Percentiles rank a stretch among this genome's conserved stretches.
Conservation (phyloP, 2,113 vertebrate species). For the Onychostoma macrolepis region DNA sequence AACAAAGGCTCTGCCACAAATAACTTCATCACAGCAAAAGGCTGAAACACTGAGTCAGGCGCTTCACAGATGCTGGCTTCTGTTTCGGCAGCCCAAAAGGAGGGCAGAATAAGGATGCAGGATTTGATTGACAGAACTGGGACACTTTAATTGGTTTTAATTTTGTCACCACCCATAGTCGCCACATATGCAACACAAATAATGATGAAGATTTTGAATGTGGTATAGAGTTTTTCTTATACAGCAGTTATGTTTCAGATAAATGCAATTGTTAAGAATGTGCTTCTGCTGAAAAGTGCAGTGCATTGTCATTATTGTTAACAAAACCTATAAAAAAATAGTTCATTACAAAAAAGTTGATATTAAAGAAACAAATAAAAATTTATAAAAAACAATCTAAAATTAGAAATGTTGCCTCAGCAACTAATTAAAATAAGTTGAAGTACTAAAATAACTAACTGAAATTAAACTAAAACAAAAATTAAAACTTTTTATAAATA, state of each 20-base stretch:
- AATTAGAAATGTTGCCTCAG: neutral
- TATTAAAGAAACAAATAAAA: too few relatives aligned
- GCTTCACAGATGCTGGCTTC: slow-evolving; percentile 24
- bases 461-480: too few relatives aligned
- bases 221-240: neutral
- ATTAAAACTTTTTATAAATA: too few relatives aligned
- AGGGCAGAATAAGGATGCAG: neutral
- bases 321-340: neutral
- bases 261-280: neutral
- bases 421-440: neutral
- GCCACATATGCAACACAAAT: neutral
- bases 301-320: neutral
- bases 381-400: neutral
- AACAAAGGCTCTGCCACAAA: slow-evolving; percentile 73
- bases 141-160: slow-evolving; percentile 42
- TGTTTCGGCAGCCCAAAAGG: slow-evolving; percentile 21
- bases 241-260: slow-evolving; percentile 1
- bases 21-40: slow-evolving; percentile 68
- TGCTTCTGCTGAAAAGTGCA: neutral
- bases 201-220: slow-evolving; percentile 7
- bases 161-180: slow-evolving; percentile 24
- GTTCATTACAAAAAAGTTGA: neutral
- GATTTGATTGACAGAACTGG: slow-evolving; percentile 46
- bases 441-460: neutral
- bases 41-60: slow-evolving; percentile 32